Conservation (phyloP, 2,888 invertebrate genomes). For the Stegana nigrithorax region DNA sequence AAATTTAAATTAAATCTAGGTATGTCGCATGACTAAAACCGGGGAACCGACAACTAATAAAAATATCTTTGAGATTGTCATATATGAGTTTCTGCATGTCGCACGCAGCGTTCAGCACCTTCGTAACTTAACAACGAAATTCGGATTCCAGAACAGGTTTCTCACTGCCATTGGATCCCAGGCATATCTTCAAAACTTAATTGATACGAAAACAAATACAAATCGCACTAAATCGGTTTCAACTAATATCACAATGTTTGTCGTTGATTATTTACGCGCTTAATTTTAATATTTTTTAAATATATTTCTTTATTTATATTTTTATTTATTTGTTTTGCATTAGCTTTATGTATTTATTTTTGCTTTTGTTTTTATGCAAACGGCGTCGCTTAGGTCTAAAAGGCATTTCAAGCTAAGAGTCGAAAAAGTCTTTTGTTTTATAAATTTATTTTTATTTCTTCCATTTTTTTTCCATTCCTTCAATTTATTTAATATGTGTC, state of each 20-base stretch:
- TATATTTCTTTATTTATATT: conserved; percentile 14
- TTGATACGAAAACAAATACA: conserved; percentile 47
- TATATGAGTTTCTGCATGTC: no score
- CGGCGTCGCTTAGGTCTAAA: conserved; percentile 46
- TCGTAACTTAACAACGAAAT: no score
- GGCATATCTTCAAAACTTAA: no score
- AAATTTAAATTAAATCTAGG: no score
- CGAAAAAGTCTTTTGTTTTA: conserved; percentile 50
- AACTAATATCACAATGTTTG: conserved; percentile 60
- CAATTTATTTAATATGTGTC: conserved; percentile 28
- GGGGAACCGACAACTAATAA: no score
- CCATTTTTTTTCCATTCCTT: background rate
- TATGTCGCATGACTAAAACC: no score
- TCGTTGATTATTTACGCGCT: conserved; percentile 45
- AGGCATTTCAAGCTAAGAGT: conserved; percentile 60
- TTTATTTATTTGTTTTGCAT: conserved; percentile 15
- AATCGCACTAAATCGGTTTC: conserved; percentile 56
- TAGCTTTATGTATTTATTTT: conserved; percentile 11
- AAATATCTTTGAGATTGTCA: no score
- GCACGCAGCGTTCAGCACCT: no score
- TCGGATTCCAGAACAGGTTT: no score
- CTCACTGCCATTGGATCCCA: no score
- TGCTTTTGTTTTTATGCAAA: conserved; percentile 29
- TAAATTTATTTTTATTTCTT: background rate
- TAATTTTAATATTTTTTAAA: conserved; percentile 32